Base-by-base conservation (phyloP, 2,797 vertebrate species). In the Naso thynnoides region DNA sequence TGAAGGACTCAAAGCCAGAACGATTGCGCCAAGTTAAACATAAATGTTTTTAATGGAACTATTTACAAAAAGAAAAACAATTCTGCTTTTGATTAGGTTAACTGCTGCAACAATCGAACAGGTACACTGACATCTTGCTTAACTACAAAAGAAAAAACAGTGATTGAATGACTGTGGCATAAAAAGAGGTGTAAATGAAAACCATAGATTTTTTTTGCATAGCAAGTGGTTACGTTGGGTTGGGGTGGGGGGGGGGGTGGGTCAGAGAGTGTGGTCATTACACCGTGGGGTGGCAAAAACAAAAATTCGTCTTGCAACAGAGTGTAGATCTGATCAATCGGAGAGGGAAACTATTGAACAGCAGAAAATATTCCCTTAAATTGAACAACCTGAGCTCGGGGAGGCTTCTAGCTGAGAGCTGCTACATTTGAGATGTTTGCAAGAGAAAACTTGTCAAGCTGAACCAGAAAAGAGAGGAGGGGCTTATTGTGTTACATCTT, bases 41-140 rank as follows among this genome's bases (percentile, higher is more conserved):
- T 93, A 93, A 93, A 94, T 93, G 93, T 95, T 95, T n/a, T 95
- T 95, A 95, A 95, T 95, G 91, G 92, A 94, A 92, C 93, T 95
- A 95, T 95, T 94, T 95, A 95, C 95, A 95, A 94, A 94, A 92
- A 88, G 91, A 87, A 68, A 83, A 90, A 89, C 89, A 91, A 93
- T 87, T 94, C 88, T 89, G 91, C 87, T 89, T 90, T 92, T 94
- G 93, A 94, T 93, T 91, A 89, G 86, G 82, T 92, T 90, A 94
- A 94, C 91, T 91, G 92, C 89, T 94, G 91, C 92, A 94, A 94
- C 90, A 93, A 93, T 94, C 88, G 70, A 93, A 95, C 91, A 90
- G 90, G 88, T 91, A 92, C 93, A 92, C 90, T 76, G 86, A 93
- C 92, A 92, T 94, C 91, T 94, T 78, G 89, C 88, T 83, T 88